A percentile compares a stretch with the other conserved stretches of the same genome.
Evolutionary conservation across 2,113 vertebrate genomes (phyloP).

Genomic region (Calidris pugnax): DNA sequence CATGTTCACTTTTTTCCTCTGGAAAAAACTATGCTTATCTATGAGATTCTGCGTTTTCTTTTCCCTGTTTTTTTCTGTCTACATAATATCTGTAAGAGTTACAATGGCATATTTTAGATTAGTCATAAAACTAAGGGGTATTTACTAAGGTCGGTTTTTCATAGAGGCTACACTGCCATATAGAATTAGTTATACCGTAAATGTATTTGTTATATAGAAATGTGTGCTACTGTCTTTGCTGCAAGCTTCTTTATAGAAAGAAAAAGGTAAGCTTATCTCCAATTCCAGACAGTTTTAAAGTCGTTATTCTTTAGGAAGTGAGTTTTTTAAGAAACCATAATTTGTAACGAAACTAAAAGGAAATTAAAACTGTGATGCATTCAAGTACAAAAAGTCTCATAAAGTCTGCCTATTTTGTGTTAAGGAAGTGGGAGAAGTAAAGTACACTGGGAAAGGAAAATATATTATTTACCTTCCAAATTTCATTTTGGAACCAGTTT

Average conservation of each 20-base stretch:
- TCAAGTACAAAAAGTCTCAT: neutral
- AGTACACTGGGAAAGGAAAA: slow-evolving; percentile 11
- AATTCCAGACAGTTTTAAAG: neutral
- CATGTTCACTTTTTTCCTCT: neutral
- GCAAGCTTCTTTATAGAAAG: neutral
- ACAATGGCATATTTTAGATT: neutral
- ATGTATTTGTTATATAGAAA: neutral
- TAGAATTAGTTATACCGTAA: neutral
- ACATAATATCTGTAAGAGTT: neutral
- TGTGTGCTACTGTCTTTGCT: neutral
- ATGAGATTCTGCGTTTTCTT: neutral
- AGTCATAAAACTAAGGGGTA: neutral
- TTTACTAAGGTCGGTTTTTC: neutral
- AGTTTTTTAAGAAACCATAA: neutral
- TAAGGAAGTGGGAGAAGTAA: slow-evolving; percentile 7
- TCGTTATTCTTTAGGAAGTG: neutral
- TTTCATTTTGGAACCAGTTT: slow-evolving; percentile 41
- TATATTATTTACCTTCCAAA: slow-evolving; percentile 33
- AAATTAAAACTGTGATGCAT: neutral
- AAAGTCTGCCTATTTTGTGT: neutral
- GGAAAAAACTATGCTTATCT: neutral
- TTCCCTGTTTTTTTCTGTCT: neutral
- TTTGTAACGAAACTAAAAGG: neutral
- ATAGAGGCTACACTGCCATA: neutral
- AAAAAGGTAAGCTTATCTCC: neutral